Conservation (phyloP, 2,113 vertebrate genomes). For the Neogale vison region DNA sequence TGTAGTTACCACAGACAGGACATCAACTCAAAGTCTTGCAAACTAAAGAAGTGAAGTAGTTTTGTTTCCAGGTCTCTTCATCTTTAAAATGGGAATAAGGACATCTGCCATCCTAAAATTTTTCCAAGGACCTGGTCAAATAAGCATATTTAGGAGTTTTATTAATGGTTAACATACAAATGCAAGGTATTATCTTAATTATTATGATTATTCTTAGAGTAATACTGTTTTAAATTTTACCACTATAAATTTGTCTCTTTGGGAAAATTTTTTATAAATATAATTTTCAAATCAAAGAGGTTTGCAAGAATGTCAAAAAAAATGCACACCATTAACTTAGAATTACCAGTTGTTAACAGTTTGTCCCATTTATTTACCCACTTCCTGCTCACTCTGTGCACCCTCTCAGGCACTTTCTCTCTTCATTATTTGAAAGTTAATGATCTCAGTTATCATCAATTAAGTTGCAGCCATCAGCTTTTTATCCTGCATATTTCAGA, state of each 20-base stretch:
- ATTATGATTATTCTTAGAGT: neutral
- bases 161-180: neutral
- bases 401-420: neutral
- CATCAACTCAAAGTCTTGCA: neutral
- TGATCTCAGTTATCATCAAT: neutral
- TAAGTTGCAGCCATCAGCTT: neutral
- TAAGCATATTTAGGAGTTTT: neutral
- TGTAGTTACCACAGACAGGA: neutral
- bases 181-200: neutral
- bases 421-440: neutral
- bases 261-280: neutral
- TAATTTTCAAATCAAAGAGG: neutral
- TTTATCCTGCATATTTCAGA: neutral
- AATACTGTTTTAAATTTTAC: neutral
- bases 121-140: neutral
- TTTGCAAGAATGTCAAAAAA: neutral
- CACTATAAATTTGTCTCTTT: neutral
- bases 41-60: neutral
- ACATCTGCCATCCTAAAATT: neutral
- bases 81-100: constrained; percentile 36
- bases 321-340: neutral
- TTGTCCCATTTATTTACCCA: neutral
- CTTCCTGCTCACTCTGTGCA: neutral
- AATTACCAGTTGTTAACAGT: neutral
- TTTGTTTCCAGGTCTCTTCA: neutral